Evolutionary conservation across 2,888 invertebrate species (phyloP).

Genomic region (Rotaria magnacalcarata): DNA sequence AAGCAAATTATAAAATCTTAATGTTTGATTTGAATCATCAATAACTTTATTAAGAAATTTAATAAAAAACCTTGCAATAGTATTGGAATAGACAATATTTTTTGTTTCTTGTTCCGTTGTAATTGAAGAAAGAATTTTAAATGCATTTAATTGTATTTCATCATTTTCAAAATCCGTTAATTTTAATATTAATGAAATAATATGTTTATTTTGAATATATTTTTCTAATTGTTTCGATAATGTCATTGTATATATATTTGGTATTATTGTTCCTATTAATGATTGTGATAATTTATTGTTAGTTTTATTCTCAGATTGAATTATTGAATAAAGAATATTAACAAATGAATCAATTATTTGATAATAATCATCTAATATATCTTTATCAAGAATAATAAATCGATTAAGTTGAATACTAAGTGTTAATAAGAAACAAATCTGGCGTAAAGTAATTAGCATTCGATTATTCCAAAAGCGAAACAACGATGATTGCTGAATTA

Average conservation of each 20-base stretch:
- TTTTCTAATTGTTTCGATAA: background rate
- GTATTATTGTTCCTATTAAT: background rate
- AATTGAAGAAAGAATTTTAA: background rate
- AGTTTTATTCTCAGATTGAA: background rate
- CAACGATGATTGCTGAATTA: background rate
- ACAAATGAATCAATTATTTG: background rate
- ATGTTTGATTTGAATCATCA: background rate
- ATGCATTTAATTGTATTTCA: background rate
- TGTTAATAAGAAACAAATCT: background rate
- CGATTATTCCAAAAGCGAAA: background rate
- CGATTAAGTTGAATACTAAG: constrained; percentile 7
- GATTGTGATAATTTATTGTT: background rate
- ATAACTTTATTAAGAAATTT: background rate
- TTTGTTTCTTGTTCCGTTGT: background rate
- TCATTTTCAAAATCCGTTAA: background rate
- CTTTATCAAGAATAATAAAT: background rate
- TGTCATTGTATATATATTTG: background rate
- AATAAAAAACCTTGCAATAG: background rate
- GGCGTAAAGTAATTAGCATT: background rate
- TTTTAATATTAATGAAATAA: background rate
- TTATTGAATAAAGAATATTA: background rate
- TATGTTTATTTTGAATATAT: background rate
- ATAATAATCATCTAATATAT: background rate
- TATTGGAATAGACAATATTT: background rate
- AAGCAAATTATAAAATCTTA: constrained; percentile 2